These are phyloP conservation scores for Esox masquinongy DNA, from an alignment of 2,797 vertebrate genomes.

Conservation along the genomic window DNA sequence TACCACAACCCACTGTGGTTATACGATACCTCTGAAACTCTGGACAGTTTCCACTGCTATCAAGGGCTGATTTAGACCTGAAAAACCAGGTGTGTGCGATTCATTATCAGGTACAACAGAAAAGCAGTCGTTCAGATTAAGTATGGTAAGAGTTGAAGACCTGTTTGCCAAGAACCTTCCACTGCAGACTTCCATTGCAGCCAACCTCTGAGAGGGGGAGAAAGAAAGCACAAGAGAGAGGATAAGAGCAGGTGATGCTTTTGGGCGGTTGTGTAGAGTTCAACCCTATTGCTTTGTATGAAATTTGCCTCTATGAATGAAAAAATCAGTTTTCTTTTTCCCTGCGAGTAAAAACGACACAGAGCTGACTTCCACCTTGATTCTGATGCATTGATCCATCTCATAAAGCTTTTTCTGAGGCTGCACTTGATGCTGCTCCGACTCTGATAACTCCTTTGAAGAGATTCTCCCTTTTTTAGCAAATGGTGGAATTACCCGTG, in stretches of 20 bases:
- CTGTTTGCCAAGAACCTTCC: too few species aligned
- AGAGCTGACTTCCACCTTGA: background rate
- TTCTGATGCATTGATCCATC: constrained; percentile 5
- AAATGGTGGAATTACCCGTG: constrained; percentile 20
- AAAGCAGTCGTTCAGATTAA: too few species aligned
- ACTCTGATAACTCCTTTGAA: constrained; percentile 13
- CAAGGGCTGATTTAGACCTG: too few species aligned
- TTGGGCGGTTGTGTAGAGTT: background rate
- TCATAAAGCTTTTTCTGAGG: constrained; percentile 10
- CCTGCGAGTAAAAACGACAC: background rate
- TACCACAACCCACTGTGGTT: background rate
- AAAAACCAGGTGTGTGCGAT: too few species aligned
- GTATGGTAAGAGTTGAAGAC: too few species aligned
- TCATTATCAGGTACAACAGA: too few species aligned
- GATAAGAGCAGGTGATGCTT: background rate
- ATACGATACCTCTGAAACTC: background rate
- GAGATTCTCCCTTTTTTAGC: constrained; percentile 7
- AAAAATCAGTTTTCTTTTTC: background rate
- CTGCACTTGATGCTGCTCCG: background rate
- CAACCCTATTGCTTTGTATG: background rate
- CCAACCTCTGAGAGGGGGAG: background rate
- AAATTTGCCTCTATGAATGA: background rate
- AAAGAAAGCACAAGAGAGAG: background rate
- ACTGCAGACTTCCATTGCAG: too few species aligned
- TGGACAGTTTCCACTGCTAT: too few species aligned